Evolutionary conservation across 2,888 invertebrate species (phyloP), one percentile per base, ranked within the genome.

Genomic region (Ametastegia equiseti): DNA sequence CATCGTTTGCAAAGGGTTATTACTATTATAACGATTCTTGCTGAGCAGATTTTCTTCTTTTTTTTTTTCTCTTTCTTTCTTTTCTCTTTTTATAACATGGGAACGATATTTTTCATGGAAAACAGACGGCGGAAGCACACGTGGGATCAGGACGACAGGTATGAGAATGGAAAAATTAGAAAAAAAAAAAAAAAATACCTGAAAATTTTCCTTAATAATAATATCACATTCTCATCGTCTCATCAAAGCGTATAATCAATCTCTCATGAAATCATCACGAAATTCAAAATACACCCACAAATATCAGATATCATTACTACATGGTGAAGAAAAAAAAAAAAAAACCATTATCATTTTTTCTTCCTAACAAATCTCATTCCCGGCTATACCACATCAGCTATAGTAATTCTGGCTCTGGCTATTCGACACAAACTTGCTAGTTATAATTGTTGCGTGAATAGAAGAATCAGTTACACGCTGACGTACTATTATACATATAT

Each of bases 81-180:
- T 75, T 36, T 78, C 63, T 57, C 33, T 73, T 57, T 39, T 81
- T 73, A n/a, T 73, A 54, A 69, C 77, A 69, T 78, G 71, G 39
- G 27, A 73, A 57, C 19, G 50, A 81, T 73, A 85, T 86, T 84
- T 84, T 87, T 86, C 89, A 85, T 86, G 88, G 89, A 92, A n/a
- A n/a, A 91, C 91, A 93, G 93, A 91, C 92, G 93, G 88, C 92
- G 93, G 91, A 93, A 93, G 91, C 92, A 92, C 89, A 92, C 92
- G 85, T 93, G 93, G 93, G 93, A 93, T 88, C 92, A 93, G 88
- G 92, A 93, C 85, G 93, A 93, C 92, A 93, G 93, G 93, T 93
- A 93, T 84, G 87, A 78, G 57, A 63, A 42, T 60, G 60, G 54
- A 13, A n/a, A 75, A 47, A 47, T 23, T 39, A 19, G 39, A 23